Evolutionary conservation across 2,113 vertebrate species (phyloP).

Genomic region (Arvicanthis niloticus): DNA sequence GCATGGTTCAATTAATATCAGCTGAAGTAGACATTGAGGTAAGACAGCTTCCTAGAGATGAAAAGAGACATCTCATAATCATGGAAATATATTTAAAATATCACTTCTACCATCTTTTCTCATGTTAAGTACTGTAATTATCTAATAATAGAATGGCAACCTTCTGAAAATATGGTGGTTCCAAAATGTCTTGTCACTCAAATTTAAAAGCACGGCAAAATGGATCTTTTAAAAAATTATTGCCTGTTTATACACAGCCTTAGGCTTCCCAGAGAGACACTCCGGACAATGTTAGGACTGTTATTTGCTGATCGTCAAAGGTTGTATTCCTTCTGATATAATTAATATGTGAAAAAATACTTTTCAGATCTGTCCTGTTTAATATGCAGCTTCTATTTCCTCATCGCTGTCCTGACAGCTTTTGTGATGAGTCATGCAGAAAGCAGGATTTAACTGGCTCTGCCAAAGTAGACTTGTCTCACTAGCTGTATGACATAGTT

Average conservation of each 20-base stretch:
- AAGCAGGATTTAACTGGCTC: not conserved
- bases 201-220: slow-evolving; percentile 50
- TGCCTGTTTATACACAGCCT: not conserved
- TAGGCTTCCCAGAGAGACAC: slow-evolving; percentile 45
- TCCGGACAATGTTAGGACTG: slow-evolving; percentile 47
- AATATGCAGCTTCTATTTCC: slow-evolving; percentile 38
- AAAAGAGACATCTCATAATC: slow-evolving; percentile 36
- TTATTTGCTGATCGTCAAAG: slow-evolving; percentile 35
- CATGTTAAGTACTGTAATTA: slow-evolving; percentile 61
- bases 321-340: slow-evolving; percentile 15
- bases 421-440: slow-evolving; percentile 19
- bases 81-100: slow-evolving; percentile 53
- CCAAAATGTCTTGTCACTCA: slow-evolving; percentile 66
- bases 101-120: slow-evolving; percentile 54
- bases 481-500: slow-evolving; percentile 10
- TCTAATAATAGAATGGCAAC: slow-evolving; percentile 66
- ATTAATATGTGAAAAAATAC: slow-evolving; percentile 18
- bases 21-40: not conserved
- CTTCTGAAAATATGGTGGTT: slow-evolving; percentile 56
- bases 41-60: slow-evolving; percentile 20
- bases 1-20: not conserved
- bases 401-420: slow-evolving; percentile 43
- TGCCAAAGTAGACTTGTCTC: not conserved
- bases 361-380: not conserved
- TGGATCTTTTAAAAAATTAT: not conserved